These are phyloP conservation scores for Sylvia borin DNA, from an alignment of 2,797 vertebrate genomes.

Conservation along the genomic window DNA sequence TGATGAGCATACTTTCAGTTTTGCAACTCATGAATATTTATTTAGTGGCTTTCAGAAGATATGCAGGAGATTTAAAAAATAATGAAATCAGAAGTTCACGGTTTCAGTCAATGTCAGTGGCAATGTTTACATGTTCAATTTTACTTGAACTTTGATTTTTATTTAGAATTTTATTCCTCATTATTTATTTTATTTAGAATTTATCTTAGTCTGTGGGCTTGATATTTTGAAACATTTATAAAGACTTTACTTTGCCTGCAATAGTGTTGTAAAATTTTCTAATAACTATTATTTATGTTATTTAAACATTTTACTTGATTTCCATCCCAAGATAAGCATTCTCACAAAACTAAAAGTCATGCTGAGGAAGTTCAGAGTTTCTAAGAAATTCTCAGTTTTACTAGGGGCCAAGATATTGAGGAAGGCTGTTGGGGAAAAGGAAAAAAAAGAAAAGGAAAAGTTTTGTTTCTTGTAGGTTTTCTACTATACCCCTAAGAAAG, in stretches of 20 bases:
- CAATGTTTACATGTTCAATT: background rate
- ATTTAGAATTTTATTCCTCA: background rate
- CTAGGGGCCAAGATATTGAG: background rate
- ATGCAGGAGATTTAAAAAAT: background rate
- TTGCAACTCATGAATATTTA: background rate
- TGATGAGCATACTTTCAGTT: background rate
- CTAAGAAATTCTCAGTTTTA: background rate
- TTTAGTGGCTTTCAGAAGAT: background rate
- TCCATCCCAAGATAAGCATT: background rate
- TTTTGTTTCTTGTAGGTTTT: background rate
- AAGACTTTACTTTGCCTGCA: background rate
- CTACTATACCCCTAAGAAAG: background rate
- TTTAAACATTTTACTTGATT: background rate
- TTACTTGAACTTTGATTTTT: background rate
- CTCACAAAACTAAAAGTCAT: background rate
- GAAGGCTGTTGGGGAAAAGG: background rate
- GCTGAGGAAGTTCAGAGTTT: background rate
- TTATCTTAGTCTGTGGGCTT: background rate
- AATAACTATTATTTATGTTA: background rate
- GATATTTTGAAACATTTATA: background rate
- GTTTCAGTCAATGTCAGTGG: background rate
- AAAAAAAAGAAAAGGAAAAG: no score
- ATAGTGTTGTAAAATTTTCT: background rate
- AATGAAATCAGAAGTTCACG: background rate
- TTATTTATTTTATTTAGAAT: background rate